Base-by-base conservation (phyloP, 2,888 invertebrate species). In the Spialia ferax region DNA sequence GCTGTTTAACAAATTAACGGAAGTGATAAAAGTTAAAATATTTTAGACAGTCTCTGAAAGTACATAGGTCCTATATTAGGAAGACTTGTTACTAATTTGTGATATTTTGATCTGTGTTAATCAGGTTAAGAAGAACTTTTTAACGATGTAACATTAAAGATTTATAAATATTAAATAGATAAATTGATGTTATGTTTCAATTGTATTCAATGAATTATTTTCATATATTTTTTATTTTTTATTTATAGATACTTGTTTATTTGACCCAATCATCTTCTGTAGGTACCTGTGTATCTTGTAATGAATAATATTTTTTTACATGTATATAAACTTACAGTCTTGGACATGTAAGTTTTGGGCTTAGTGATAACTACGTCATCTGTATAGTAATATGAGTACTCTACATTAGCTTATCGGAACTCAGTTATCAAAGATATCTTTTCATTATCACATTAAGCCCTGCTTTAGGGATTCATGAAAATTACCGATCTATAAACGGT, bases 21-120 rank as follows among this genome's bases (percentile, higher is more conserved):
- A 60, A 32, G 29, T 29, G 2, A 11, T 60, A 13, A 61, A 61
- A 22, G 22, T 48, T 50, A 61, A 61, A 13, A 61, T 61, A 1
- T 35, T 61, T 50, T 61, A 61, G 50, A 29, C 0, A 35, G 6
- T 4, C 2, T 32, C n/a, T n/a, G n/a, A n/a, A n/a, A n/a, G 8
- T 32, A 32, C 10, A 7, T 32, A 2, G 32, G 32, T 2, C 38
- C 35, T 10, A 48, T 4, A 48, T 3, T 1, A 6, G 15, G 18
- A 45, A 18, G 18, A 8, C 18, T 45, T 45, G n/a, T 45, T 2
- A 45, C 1, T 15, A 2, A 45, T 45, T 18, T 45, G 45, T 45
- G 45, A 45, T 45, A 45, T 45, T 18, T 8, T 45, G 18, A 45
- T 5, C 45, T 45, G 45, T 18, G 15, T 35, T 13, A 35, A 35